Evolutionary conservation across 2,113 vertebrate genomes (phyloP), one percentile per base, ranked within the genome.

Genomic region (Campylomormyrus numenius): DNA sequence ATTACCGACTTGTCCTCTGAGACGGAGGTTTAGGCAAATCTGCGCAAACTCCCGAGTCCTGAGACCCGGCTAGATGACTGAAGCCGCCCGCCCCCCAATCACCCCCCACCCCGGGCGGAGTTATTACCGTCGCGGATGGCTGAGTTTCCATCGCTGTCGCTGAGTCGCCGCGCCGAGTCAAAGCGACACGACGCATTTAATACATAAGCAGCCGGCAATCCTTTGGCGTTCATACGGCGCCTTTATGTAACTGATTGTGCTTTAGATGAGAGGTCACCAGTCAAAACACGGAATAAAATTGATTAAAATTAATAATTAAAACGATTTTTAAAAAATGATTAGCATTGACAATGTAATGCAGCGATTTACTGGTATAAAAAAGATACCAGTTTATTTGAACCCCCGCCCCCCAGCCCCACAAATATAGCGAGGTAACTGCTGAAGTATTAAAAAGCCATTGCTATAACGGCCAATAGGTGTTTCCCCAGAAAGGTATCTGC

Each of bases 21-120:
- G 86, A 90, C 86, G 62, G 45, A 90, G 87, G 77, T 88, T 90
- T 90, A 90, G 86, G 86, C 87, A 90, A 88, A 88, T 90, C 62
- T 27, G 52, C 88, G 66, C 42, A 50, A 88, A 88, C 49, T 90
- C 89, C 48, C 85, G 86, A 39, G 85, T 90, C 66, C 62, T 88
- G 89, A 53, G 62, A 49, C 70, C 66, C 66, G 66, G 74, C 58
- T 66, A 35, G 89, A 70, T 88, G 88, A 83, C 89, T 89, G 50
- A 89, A 62, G 1, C 53, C 48, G 77, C 46, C 35, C 15, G 86
- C 90, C 15, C 58, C 48, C 11, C 58, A 87, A 52, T 90, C 58
- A 21, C 85, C 62, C n/a, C 62, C 85, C 89, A 42, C 42, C 45
- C 21, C 83, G 0, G 70, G 19, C n/a, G 31, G n/a, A 74, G 62